Base-by-base conservation (phyloP, 2,797 vertebrate species). In the Tachyglossus aculeatus region DNA sequence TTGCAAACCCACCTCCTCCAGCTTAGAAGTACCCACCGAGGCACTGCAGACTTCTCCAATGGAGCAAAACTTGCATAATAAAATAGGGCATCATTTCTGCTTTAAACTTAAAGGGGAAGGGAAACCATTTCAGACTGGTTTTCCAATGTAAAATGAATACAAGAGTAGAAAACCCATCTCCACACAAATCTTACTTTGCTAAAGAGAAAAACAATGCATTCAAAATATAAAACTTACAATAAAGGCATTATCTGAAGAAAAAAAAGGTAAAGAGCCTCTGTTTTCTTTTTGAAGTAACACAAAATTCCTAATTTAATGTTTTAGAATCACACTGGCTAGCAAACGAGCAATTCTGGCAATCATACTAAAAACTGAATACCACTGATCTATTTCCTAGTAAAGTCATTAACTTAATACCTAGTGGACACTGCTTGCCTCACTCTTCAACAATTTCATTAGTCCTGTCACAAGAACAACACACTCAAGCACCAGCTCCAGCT, bases 401-500 rank as follows among this genome's bases (percentile, higher is more conserved):
- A 74, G 64, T 37, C 76, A 86, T 72, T 86, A 77, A 76, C 71
- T 84, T 87, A 80, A 84, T 19, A 78, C 40, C 59, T 85, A 82
- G 77, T 55, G 61, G 77, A 88, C 72, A 74, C 7, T 77, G 70
- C 60, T 78, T 85, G 85, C 77, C 83, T 88, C 80, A 78, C 83
- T 86, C 69, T 29, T 59, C 67, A 87, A 86, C 71, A 74, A 82
- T 84, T 80, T 85, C 78, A 70, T 82, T 64, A 84, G 82, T 87
- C 90, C 85, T 84, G 80, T 83, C 84, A 87, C 78, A 85, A 89
- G 86, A 82, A 81, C 53, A 64, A 89, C 85, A 92, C 76, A 84
- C 78, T 71, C 88, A 91, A 88, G 90, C 88, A 91, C 89, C 81
- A 89, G 88, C 65, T 60, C 86, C 82, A 89, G 89, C 88, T 87